A percentile compares a stretch with the other conserved stretches of the same genome.
Evolutionary conservation across 2,888 invertebrate species (phyloP).

Genomic region (Cynaeus angustus): DNA sequence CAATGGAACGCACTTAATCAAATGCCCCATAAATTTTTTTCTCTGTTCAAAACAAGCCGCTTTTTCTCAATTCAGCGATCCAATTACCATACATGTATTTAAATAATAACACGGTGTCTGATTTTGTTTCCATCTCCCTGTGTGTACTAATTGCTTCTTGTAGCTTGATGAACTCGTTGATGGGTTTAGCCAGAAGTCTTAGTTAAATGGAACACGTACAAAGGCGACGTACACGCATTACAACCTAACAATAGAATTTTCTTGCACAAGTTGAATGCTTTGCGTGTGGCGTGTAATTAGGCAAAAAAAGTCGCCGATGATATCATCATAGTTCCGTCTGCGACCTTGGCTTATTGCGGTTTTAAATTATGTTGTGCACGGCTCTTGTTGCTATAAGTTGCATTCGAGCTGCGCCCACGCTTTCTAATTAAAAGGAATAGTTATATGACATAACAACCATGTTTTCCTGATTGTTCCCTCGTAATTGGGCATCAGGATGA

Average conservation of each 20-base stretch:
- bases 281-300: slow-evolving; percentile 51
- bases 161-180: slow-evolving; percentile 16
- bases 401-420: slow-evolving; percentile 35
- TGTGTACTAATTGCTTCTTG: slow-evolving; percentile 16
- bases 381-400: slow-evolving; percentile 27
- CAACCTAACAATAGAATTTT: slow-evolving; percentile 26
- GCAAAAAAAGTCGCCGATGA: slow-evolving; percentile 47
- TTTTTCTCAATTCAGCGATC: neutral
- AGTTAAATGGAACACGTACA: slow-evolving; percentile 18
- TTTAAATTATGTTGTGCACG: slow-evolving; percentile 34
- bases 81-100: slow-evolving; percentile 20
- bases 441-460: slow-evolving; percentile 16
- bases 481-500: neutral
- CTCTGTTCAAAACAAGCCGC: neutral
- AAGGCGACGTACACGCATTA: slow-evolving; percentile 24
- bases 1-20: neutral
- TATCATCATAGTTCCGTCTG: slow-evolving; percentile 53
- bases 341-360: slow-evolving; percentile 54
- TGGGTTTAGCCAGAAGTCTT: slow-evolving; percentile 19
- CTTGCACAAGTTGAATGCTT: slow-evolving; percentile 32
- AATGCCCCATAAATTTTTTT: neutral
- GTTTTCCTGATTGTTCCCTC: slow-evolving; percentile 14
- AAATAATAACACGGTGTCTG: slow-evolving; percentile 19
- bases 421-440: slow-evolving; percentile 28
- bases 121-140: slow-evolving; percentile 16